These are phyloP conservation scores for Drosophila flavopinicola DNA, from an alignment of 2,888 invertebrate genomes.

Conservation along the genomic window DNA sequence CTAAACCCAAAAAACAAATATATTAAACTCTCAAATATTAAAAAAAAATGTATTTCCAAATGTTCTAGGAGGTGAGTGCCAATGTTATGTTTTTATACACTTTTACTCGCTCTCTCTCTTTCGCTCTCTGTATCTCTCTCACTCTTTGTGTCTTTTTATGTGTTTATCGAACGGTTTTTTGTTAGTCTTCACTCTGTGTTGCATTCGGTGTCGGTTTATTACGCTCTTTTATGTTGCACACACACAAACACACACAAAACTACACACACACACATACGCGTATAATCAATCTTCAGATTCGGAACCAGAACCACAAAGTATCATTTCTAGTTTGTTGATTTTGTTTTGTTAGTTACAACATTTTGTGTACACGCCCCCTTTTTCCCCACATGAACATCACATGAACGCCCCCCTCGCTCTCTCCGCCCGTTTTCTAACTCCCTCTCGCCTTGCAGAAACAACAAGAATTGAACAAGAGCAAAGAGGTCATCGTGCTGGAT, in stretches of 20 bases:
- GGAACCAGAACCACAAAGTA: slow-evolving; percentile 2
- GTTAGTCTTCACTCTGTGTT: slow-evolving; percentile 33
- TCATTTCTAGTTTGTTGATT: slow-evolving; percentile 13
- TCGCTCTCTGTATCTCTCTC: slow-evolving; percentile 12
- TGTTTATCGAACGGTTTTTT: slow-evolving; percentile 24
- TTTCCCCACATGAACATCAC: slow-evolving; percentile 7
- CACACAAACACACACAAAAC: background rate
- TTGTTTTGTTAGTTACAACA: slow-evolving; percentile 14
- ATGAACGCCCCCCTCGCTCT: slow-evolving; percentile 8
- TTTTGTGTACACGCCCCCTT: slow-evolving; percentile 14
- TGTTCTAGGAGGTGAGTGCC: slow-evolving; percentile 82
- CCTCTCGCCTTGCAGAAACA: slow-evolving; percentile 87
- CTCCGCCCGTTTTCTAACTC: slow-evolving; percentile 10
- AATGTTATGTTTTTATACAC: slow-evolving; percentile 50
- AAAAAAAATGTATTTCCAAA: slow-evolving; percentile 55
- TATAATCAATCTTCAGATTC: background rate
- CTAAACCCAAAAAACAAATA: slow-evolving; percentile 52
- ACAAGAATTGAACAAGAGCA: slow-evolving; percentile 93
- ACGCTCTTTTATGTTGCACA: slow-evolving; percentile 21
- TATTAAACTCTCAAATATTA: slow-evolving; percentile 45
- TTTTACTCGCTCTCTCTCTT: slow-evolving; percentile 42
- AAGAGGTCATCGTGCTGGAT: slow-evolving; percentile 96
- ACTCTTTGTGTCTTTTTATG: background rate
- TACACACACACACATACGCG: slow-evolving; percentile 8
- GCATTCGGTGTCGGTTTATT: slow-evolving; percentile 69